These are phyloP conservation scores for Psix sp. DNA, from an alignment of 1,140 invertebrate genomes.

Conservation along the genomic window DNA sequence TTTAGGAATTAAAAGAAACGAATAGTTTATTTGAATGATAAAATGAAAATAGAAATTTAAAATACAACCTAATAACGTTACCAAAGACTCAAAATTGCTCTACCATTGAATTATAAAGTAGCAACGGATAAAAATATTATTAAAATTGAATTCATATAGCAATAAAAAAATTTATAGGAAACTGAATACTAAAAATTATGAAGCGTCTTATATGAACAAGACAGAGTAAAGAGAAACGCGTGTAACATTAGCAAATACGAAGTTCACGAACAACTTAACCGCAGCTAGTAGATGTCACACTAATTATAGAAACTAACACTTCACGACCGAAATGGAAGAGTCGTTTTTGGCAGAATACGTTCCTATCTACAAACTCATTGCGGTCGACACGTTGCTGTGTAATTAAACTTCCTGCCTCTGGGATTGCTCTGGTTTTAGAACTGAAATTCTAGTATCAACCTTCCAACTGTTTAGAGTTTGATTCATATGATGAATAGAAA, in stretches of 20 bases:
- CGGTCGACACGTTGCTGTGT: conserved; percentile 61
- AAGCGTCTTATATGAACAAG: conserved; percentile 29
- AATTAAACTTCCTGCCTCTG: conserved; percentile 65
- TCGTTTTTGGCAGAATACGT: conserved; percentile 61
- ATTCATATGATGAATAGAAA: conserved; percentile 43
- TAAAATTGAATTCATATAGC: too few species aligned
- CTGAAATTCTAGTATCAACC: conserved; percentile 58
- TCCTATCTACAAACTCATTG: conserved; percentile 61
- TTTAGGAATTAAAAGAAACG: too few species aligned
- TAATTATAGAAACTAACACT: conserved; percentile 59
- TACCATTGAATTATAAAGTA: too few species aligned
- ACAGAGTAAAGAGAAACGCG: conserved; percentile 28
- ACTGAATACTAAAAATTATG: conserved; percentile 26
- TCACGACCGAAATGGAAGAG: conserved; percentile 53
- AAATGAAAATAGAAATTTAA: too few species aligned
- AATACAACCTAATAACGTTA: too few species aligned
- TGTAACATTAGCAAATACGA: conserved; percentile 49
- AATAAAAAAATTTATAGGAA: too few species aligned
- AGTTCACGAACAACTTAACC: conserved; percentile 47
- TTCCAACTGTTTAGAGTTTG: conserved; percentile 36
- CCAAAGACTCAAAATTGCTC: too few species aligned
- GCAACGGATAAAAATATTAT: not conserved
- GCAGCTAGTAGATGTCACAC: conserved; percentile 49
- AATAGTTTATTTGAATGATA: too few species aligned
- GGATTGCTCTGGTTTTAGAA: conserved; percentile 60